These are phyloP conservation scores for Amblyornis subalaris DNA, from an alignment of 2,113 vertebrate genomes.

Conservation along the genomic window DNA sequence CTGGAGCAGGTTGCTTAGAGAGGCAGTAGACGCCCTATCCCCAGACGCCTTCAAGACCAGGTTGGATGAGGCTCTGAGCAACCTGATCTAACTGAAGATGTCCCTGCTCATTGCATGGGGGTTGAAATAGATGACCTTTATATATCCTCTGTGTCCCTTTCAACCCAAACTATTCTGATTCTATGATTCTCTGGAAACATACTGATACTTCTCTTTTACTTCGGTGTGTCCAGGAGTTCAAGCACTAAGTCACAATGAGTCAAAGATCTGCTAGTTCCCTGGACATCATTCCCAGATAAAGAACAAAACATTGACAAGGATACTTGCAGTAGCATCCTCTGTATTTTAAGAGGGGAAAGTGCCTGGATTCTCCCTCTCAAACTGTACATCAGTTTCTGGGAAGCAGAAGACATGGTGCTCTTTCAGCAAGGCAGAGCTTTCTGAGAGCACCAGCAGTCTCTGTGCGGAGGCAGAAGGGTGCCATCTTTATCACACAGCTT, in stretches of 20 bases:
- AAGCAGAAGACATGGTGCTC: not conserved
- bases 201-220: not conserved
- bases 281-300: not conserved
- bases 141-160: not conserved
- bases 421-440: not conserved
- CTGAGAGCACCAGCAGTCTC: not conserved
- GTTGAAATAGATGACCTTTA: not conserved
- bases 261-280: not conserved
- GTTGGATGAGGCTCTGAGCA: not conserved
- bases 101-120: not conserved
- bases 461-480: rapidly evolving
- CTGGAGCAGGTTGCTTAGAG: not conserved
- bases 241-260: not conserved
- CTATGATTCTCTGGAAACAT: not conserved
- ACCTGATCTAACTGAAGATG: not conserved
- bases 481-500: not conserved
- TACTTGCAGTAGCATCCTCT: not conserved
- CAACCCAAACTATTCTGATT: not conserved
- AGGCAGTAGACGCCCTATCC: not conserved
- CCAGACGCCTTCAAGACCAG: not conserved
- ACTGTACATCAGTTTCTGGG: not conserved
- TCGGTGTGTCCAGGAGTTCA: not conserved
- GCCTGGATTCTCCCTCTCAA: not conserved
- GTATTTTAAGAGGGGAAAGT: not conserved
- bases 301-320: not conserved